Percentiles rank a stretch among this genome's conserved stretches.
These are phyloP conservation scores for Crepidodera aurea DNA, from an alignment of 2,888 invertebrate genomes.

Conservation along the genomic window DNA sequence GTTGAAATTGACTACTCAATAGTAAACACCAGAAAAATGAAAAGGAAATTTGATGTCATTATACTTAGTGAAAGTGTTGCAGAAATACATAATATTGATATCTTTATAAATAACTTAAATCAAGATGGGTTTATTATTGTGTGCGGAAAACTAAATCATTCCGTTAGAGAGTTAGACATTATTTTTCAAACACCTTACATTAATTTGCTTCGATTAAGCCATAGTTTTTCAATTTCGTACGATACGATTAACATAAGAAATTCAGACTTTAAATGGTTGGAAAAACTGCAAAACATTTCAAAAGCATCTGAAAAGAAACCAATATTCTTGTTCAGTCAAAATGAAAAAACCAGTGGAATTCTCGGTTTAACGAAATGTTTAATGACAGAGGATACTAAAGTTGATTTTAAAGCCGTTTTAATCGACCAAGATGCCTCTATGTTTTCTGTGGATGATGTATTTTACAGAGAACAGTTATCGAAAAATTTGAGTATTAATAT, in stretches of 20 bases:
- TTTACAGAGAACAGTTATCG: conserved; percentile 41
- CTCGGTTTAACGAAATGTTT: conserved; percentile 45
- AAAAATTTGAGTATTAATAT: conserved; percentile 47
- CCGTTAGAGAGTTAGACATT: conserved; percentile 4
- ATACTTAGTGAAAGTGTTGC: conserved; percentile 12
- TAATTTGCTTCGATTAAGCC: conserved; percentile 10
- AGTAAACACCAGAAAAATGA: background rate
- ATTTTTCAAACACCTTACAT: conserved; percentile 27
- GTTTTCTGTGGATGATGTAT: conserved; percentile 40
- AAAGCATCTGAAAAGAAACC: conserved; percentile 14
- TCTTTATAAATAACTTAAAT: conserved; percentile 11
- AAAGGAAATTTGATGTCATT: conserved; percentile 25
- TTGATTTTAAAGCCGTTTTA: conserved; percentile 39
- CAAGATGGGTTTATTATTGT: conserved; percentile 35
- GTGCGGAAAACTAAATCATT: conserved; percentile 27
- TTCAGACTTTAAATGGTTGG: conserved; percentile 40
- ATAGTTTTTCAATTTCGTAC: conserved; percentile 13
- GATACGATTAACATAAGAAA: conserved; percentile 27
- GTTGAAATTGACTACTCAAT: conserved; percentile 10
- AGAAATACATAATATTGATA: background rate
- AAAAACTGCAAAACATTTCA: conserved; percentile 52
- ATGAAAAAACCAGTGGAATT: conserved; percentile 41
- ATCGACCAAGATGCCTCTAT: conserved; percentile 35
- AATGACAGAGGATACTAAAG: conserved; percentile 34
- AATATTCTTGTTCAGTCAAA: conserved; percentile 36